Base-by-base conservation (phyloP, 2,888 invertebrate genomes). In the Chorisops tibialis region DNA sequence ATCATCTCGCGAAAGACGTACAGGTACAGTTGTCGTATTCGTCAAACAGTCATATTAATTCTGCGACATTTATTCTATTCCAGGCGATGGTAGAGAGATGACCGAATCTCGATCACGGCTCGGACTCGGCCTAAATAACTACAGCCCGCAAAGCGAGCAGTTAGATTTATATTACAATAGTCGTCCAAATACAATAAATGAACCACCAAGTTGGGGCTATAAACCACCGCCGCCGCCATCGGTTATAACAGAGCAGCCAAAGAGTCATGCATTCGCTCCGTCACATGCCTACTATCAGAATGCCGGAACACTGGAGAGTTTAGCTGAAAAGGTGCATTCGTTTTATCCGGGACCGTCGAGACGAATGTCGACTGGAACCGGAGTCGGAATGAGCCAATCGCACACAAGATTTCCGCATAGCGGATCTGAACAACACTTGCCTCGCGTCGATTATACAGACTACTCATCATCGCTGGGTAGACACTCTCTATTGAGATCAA, bases 271-370 rank as follows among this genome's bases (percentile, higher is more conserved):
- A 73, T 93, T 92, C 77, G 91, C 91, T 66, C 79, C 79, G 12
- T 79, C 79, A 58, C 77, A 78, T 66, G 91, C 92, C 5, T 94
- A 93, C 77, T 93, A 93, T 74, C 84, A 93, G 66, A 93, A 93
- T 75, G 79, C 79, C 0, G 79, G 78, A 52, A 94, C 94, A 1
- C 78, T 94, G 68, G 94, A 94, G 75, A 93, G 93, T 71, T 82
- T 95, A 59, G 93, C 94, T 4, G 94, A 95, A 76, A 93, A 93
- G 79, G 93, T 94, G 61, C 94, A 94, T 76, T 88, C 93, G 59
- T 93, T 91, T 78, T 91, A 91, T 73, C 83, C 85, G n/a, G 81
- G 81, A 4, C 79, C 84, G 64, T 76, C 75, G 30, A 70, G 86
- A 51, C 81, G 87, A 65, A 85, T 87, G 85, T 86, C 87, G n/a